Conservation (phyloP, 2,113 vertebrate species). For the Ptychochromis oligacanthus region DNA sequence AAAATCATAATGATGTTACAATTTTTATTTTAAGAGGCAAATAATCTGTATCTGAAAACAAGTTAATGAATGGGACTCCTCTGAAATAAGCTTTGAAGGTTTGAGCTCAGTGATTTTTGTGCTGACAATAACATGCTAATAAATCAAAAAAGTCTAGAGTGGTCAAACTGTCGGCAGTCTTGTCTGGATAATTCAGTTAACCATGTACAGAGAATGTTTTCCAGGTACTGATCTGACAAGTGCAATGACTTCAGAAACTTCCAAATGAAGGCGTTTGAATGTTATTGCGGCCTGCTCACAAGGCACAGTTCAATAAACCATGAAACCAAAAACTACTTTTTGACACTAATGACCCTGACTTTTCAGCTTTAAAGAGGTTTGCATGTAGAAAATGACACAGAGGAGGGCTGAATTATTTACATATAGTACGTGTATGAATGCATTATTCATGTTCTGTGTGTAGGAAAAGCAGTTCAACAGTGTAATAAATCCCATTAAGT, state of each 20-base stretch:
- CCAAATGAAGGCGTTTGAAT: neutral
- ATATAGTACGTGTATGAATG: slow-evolving; percentile 16
- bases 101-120: neutral
- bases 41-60: neutral
- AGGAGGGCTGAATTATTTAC: slow-evolving; percentile 54
- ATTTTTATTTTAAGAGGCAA: too few species aligned
- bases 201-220: neutral
- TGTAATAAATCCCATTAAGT: slow-evolving; percentile 50
- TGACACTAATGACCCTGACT: slow-evolving; percentile 20
- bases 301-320: slow-evolving; percentile 9
- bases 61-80: too few species aligned
- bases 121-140: neutral
- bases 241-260: slow-evolving; percentile 5
- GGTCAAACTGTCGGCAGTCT: neutral
- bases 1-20: neutral
- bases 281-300: neutral
- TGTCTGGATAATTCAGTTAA: neutral
- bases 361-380: neutral
- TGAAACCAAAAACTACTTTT: neutral
- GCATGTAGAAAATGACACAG: slow-evolving; percentile 16
- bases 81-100: neutral
- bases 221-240: neutral
- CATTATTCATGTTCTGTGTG: slow-evolving; percentile 42
- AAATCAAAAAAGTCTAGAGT: neutral
- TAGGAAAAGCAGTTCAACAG: slow-evolving; percentile 13